phyloP scores from a whole-genome alignment of 2,888 invertebrate genomes.

The Cheilosia scutellata region DNA sequence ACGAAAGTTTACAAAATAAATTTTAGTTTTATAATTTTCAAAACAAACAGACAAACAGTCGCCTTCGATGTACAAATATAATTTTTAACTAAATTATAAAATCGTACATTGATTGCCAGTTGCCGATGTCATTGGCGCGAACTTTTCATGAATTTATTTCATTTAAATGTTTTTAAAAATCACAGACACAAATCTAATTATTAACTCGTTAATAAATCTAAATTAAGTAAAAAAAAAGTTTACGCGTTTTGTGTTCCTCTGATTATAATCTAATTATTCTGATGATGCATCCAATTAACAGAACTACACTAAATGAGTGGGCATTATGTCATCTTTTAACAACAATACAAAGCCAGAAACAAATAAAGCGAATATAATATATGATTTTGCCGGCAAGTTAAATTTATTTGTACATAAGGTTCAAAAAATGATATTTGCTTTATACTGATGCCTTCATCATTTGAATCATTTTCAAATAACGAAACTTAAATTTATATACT shows the following conservation, averaged over 20 bases:
- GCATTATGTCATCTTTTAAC: constrained; percentile 25
- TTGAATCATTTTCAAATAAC: no score
- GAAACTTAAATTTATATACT: no score
- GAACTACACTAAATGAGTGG: constrained; percentile 14
- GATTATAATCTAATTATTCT: constrained; percentile 11
- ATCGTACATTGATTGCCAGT: neutral
- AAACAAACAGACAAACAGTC: no score
- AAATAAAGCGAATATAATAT: neutral
- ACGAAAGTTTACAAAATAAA: no score
- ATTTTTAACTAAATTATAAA: neutral
- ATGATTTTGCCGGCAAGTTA: neutral
- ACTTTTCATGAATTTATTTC: neutral
- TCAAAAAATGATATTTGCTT: no score
- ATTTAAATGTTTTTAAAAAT: neutral
- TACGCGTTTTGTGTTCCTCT: constrained; percentile 14
- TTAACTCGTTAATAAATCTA: constrained; percentile 15
- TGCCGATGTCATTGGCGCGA: neutral
- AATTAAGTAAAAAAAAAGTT: constrained; percentile 1
- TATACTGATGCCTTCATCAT: no score
- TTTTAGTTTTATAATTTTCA: no score
- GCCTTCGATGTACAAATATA: no score
- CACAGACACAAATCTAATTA: constrained; percentile 5
- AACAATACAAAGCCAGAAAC: neutral
- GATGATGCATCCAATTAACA: constrained; percentile 33
- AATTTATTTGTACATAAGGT: constrained; percentile 1